These are phyloP conservation scores for Hartigia nigra DNA, from an alignment of 2,888 invertebrate genomes.

Conservation along the genomic window DNA sequence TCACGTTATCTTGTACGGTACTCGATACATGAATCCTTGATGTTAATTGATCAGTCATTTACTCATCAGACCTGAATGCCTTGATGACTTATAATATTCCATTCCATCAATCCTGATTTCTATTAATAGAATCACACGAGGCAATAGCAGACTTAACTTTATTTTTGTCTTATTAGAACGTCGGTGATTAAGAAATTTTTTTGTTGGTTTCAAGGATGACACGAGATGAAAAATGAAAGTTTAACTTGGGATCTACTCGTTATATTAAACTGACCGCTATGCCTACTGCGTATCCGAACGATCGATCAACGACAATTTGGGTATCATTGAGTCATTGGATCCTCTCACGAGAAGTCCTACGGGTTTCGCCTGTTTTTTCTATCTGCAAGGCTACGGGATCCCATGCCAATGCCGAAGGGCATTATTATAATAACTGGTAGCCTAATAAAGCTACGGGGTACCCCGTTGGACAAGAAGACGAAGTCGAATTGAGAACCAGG, in stretches of 20 bases:
- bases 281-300: not conserved
- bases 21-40: not conserved
- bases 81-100: not conserved
- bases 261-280: not conserved
- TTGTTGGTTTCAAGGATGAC: not conserved
- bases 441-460: slow-evolving; percentile 43
- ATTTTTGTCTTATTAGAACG: not conserved
- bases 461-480: slow-evolving; percentile 28
- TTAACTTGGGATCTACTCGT: not conserved
- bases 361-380: not conserved
- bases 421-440: slow-evolving; percentile 51
- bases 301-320: slow-evolving; percentile 10
- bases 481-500: slow-evolving; percentile 28
- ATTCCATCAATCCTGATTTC: not conserved
- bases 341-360: not conserved
- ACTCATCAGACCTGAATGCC: not conserved
- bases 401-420: slow-evolving; percentile 7
- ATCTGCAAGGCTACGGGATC: not conserved
- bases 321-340: not conserved
- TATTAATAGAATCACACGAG: not conserved
- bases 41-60: not conserved
- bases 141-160: not conserved
- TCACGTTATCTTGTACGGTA: not conserved
- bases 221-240: not conserved
- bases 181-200: not conserved